Conservation (phyloP, 1,140 invertebrate species). For the Notospermus geniculatus region DNA sequence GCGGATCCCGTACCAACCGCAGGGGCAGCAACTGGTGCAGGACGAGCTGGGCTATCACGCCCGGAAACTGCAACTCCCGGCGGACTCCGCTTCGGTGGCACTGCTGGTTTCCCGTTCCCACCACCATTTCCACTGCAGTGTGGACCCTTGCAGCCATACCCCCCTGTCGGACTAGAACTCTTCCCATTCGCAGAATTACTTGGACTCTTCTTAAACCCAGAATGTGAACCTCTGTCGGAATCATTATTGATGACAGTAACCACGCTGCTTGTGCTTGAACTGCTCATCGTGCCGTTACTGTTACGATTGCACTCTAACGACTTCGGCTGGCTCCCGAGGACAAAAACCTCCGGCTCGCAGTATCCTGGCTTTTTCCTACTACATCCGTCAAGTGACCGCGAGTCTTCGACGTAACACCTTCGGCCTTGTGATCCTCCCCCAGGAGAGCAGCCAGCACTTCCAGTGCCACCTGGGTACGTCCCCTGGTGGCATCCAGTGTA, state of each 20-base stretch:
- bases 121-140: too few species aligned
- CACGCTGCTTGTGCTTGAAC: background rate
- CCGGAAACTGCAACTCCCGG: background rate
- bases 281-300: conserved; percentile 2
- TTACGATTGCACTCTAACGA: background rate
- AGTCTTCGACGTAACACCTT: too few species aligned
- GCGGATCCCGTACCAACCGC: too few species aligned
- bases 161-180: background rate
- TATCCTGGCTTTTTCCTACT: background rate
- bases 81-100: conserved; percentile 1
- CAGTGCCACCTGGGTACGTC: too few species aligned
- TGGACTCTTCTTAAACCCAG: background rate
- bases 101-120: background rate
- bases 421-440: too few species aligned
- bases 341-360: conserved; percentile 2
- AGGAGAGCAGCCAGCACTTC: too few species aligned
- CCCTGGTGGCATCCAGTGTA: too few species aligned
- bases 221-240: background rate
- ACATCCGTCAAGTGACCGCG: background rate
- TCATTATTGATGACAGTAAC: background rate
- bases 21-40: too few species aligned
- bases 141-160: background rate
- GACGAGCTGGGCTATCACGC: background rate
- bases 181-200: background rate
- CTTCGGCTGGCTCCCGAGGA: background rate